Conservation (phyloP, 2,797 vertebrate species). For the Neopelma chrysocephalum region DNA sequence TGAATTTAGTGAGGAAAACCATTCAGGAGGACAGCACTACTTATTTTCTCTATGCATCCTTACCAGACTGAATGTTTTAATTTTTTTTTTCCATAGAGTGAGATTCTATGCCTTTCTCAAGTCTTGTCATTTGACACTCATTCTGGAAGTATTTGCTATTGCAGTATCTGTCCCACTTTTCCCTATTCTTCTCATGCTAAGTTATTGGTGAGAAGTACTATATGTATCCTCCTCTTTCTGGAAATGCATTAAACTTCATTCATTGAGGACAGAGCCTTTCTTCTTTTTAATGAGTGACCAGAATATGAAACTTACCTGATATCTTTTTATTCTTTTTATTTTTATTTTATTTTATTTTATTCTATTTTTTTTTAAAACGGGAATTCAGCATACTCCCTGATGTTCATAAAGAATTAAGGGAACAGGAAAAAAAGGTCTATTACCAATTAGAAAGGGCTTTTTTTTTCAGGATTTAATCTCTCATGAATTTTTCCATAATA, state of each 20-base stretch:
- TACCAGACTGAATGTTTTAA: not conserved
- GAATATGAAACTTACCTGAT: not conserved
- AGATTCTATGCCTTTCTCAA: not conserved
- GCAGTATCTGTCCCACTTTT: not conserved
- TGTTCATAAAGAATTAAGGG: not conserved
- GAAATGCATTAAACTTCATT: not conserved
- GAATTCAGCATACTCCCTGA: not conserved
- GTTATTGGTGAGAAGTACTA: not conserved
- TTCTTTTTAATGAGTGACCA: not conserved
- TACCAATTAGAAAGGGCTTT: not conserved
- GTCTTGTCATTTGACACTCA: not conserved
- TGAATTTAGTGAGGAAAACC: not conserved
- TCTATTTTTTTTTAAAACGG: not conserved
- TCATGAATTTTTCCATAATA: conserved; percentile 14
- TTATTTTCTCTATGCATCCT: not conserved
- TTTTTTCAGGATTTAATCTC: conserved; percentile 26
- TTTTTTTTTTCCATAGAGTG: not conserved
- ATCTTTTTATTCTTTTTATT: not conserved
- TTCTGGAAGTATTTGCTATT: not conserved
- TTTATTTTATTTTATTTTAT: not conserved
- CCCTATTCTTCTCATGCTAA: not conserved
- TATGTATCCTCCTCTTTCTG: not conserved
- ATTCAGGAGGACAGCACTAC: not conserved
- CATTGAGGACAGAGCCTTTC: not conserved
- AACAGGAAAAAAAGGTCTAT: not conserved